Conservation (phyloP, 2,797 vertebrate genomes). For the Cynopterus sphinx region DNA sequence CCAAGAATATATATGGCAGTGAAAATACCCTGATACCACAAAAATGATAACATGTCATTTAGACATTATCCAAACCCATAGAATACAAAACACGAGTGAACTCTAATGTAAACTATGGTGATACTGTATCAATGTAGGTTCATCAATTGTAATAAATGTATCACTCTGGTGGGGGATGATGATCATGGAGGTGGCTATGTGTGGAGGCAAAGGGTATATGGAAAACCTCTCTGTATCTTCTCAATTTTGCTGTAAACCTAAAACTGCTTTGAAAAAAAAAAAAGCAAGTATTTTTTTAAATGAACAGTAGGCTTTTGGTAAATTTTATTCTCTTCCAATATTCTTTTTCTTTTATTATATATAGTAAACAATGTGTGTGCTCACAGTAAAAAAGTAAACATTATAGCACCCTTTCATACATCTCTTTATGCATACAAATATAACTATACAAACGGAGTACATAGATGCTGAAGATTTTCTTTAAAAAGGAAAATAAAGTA, state of each 20-base stretch:
- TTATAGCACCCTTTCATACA: neutral
- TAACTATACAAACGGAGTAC: neutral
- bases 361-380: neutral
- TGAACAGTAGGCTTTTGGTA: neutral
- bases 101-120: neutral
- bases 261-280: neutral
- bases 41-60: neutral
- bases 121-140: neutral
- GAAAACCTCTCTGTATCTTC: neutral
- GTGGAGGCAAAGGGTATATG: neutral
- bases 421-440: neutral
- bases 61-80: neutral
- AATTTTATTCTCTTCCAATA: neutral
- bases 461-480: neutral
- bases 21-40: neutral
- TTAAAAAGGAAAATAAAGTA: neutral
- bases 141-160: neutral
- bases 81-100: neutral
- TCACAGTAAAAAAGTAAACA: neutral
- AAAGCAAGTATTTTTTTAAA: neutral
- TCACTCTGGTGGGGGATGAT: neutral
- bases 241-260: neutral
- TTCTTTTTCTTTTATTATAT: neutral
- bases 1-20: neutral
- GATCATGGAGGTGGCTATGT: neutral